Evolutionary conservation across 2,113 vertebrate species (phyloP).

Genomic region (Actinemys pallida): DNA sequence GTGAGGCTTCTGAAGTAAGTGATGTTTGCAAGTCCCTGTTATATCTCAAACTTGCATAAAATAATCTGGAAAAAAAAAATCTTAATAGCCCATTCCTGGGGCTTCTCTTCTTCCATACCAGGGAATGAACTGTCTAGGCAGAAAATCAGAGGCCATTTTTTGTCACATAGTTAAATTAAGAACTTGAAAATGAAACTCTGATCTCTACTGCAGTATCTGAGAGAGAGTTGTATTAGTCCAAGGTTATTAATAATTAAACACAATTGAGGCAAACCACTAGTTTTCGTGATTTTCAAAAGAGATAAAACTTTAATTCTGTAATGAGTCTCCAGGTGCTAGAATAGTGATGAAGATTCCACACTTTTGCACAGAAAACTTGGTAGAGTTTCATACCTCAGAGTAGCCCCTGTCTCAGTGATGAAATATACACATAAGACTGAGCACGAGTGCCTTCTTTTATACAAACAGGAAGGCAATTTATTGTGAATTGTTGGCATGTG

Average conservation of each 20-base stretch:
- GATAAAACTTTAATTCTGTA: background rate
- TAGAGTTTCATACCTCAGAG: background rate
- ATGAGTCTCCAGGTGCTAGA: background rate
- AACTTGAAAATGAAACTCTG: background rate
- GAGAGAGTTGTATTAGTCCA: background rate
- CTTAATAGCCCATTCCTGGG: background rate
- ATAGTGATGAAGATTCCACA: background rate
- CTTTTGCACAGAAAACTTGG: background rate
- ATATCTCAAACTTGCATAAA: background rate
- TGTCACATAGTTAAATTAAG: background rate
- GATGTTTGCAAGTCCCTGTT: background rate
- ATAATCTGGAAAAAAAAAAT: background rate
- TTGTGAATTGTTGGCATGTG: background rate
- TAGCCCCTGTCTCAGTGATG: background rate
- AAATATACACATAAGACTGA: background rate
- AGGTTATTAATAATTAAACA: background rate
- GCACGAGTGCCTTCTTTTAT: background rate
- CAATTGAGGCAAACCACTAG: background rate
- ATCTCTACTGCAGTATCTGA: background rate
- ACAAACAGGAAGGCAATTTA: background rate
- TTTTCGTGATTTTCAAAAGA: background rate
- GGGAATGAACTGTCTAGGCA: background rate
- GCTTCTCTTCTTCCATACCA: background rate
- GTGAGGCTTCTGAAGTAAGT: background rate
- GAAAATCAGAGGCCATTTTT: slow-evolving; percentile 8